Conservation (phyloP, 2,888 invertebrate genomes). For the Cantharis rustica region DNA sequence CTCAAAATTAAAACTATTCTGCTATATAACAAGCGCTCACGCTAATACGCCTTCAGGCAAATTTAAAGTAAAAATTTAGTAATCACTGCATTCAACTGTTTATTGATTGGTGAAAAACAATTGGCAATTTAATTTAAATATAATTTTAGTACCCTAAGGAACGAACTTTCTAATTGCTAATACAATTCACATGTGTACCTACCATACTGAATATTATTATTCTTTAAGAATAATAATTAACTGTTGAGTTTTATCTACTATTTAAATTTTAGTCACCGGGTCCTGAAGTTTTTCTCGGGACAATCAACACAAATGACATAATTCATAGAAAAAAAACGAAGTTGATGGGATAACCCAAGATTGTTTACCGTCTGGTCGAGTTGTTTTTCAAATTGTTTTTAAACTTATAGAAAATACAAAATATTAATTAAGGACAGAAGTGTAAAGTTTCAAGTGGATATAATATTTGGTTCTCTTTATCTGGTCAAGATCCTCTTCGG, state of each 20-base stretch:
- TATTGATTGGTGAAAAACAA: background rate
- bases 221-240: background rate
- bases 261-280: too few species aligned
- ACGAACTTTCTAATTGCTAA: background rate
- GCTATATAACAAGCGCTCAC: background rate
- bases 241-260: background rate
- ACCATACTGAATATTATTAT: background rate
- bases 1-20: background rate
- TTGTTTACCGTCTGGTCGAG: too few species aligned
- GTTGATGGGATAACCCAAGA: too few species aligned
- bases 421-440: too few species aligned
- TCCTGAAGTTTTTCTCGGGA: too few species aligned
- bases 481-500: too few species aligned
- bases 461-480: too few species aligned
- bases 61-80: background rate
- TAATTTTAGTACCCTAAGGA: background rate
- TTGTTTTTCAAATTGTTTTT: too few species aligned
- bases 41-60: background rate
- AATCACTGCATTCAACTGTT: background rate
- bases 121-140: background rate
- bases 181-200: background rate
- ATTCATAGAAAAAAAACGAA: too few species aligned
- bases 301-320: too few species aligned
- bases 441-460: too few species aligned
- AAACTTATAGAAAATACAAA: too few species aligned